Base-by-base conservation (phyloP, 2,888 invertebrate species). In the Steinernema carpocapsae region DNA sequence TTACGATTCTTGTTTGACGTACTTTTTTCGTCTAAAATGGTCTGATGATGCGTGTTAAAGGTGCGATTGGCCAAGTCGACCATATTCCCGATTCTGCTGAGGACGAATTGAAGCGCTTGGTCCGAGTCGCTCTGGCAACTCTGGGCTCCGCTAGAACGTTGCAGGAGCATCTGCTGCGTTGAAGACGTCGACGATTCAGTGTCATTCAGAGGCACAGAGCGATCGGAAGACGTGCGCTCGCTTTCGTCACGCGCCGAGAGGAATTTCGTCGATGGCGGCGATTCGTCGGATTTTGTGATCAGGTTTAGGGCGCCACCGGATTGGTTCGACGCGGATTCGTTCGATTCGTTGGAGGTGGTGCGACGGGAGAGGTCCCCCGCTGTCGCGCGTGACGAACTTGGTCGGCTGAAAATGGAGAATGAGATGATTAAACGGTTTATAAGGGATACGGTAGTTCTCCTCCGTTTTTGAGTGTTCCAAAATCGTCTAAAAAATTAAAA, bases 31-130 rank as follows among this genome's bases (percentile, higher is more conserved):
- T 22, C 56, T 22, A 56, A 24, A 22, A 83, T 51, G 29, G 76
- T 75, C 42, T 83, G 79, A 24, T 77, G 72, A 52, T 83, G 83
- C 42, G 78, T 74, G 70, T 79, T 80, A 72, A 83, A 81, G n/a
- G 79, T 77, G 14, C 79, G 78, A 10, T 78, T 79, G 42, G 83
- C 80, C 43, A 84, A 79, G 29, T 84, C 84, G 37, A 82, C 79
- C 26, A 84, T 74, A 17, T 75, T 76, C 51, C 78, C 75, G 37
- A 83, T 77, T 72, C 82, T 82, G 45, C 72, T 77, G 64, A 82
- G 59, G 51, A 78, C 72, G 42, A 70, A 77, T 74, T 78, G 73
- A 22, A 78, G 24, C 45, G 71, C 45, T 42, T 77, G 64, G 43
- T 71, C 77, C 26, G 76, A 42, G 19, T 46, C 76, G 12, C 70